Percentiles rank a stretch among this genome's conserved stretches.
These are phyloP conservation scores for Mus spicilegus DNA, from an alignment of 2,113 vertebrate genomes.

Conservation along the genomic window DNA sequence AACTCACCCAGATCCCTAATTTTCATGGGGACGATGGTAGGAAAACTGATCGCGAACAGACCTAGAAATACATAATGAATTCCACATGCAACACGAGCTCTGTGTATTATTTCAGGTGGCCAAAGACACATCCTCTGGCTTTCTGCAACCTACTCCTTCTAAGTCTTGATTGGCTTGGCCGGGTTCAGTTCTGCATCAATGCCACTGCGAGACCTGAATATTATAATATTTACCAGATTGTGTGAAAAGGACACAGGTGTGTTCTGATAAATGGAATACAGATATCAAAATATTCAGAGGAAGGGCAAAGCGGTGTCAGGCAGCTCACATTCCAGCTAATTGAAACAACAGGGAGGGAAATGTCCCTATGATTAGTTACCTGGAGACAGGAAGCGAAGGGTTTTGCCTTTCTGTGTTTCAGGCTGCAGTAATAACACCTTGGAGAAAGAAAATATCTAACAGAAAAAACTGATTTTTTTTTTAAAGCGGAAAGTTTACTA, in stretches of 20 bases:
- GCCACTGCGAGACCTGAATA: constrained; percentile 51
- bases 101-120: constrained; percentile 79
- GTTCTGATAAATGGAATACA: constrained; percentile 55
- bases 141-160: constrained; percentile 52
- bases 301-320: background rate
- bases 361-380: constrained; percentile 38
- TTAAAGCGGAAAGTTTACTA: background rate
- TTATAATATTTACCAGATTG: constrained; percentile 74
- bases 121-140: constrained; percentile 59
- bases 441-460: background rate
- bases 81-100: constrained; percentile 71
- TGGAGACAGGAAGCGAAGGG: background rate
- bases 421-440: constrained; percentile 8
- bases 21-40: constrained; percentile 34
- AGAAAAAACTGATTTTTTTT: background rate
- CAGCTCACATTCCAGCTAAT: constrained; percentile 8
- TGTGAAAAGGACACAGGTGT: constrained; percentile 68
- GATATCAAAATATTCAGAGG: constrained; percentile 60
- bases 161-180: constrained; percentile 63
- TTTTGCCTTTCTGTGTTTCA: background rate
- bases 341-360: constrained; percentile 24
- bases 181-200: constrained; percentile 61
- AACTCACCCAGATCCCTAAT: constrained; percentile 61
- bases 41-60: constrained; percentile 40
- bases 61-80: constrained; percentile 66